Base-by-base conservation (phyloP, 2,113 vertebrate species). In the Muntiacus muntjak region DNA sequence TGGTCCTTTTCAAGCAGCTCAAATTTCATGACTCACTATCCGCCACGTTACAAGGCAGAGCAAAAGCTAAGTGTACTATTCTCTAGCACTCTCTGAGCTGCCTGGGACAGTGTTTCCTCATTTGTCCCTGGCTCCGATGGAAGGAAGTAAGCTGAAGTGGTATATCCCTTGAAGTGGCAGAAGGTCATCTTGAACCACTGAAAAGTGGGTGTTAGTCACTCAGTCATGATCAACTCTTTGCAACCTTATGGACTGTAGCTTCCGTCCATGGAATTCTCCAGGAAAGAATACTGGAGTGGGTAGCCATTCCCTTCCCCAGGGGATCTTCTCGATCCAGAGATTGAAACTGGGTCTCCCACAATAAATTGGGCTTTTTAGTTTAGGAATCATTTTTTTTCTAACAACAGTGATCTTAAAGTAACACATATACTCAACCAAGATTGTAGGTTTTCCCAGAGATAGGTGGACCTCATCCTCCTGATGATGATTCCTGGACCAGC, bases 291-390 rank as follows among this genome's bases (percentile, higher is more conserved):
- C 6, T 76, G 71, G 36, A 14, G 40, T 43, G 71, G 40, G 71
- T 43, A 76, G 71, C 71, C 71, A 76, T 76, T 76, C 40, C 23
- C 40, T 43, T 43, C 23, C 43, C 71, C 40, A 76, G 71, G 40
- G 36, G 23, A 26, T 76, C 40, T 76, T 76, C 36, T 43, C 1
- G 0, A 76, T 12, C 6, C 23, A 43, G 40, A 23, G 40, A 7
- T 15, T 71, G 40, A 76, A 76, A 40, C 23, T 76, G 71, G 40
- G 40, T 76, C 71, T 76, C 71, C 40, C 40, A 43, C 40, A 26
- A 40, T 93, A 57, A 95, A 33, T 86, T 36, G 97, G 87, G 91
- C 58, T 40, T 94, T 64, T 79, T 60, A 33, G 85, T n/a, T 95
- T 89, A 89, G 43, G 50, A 95, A 62, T 86, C 5, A 52, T 50